These are phyloP conservation scores for Erebia ligea DNA, from an alignment of 2,888 invertebrate species.

Conservation along the genomic window DNA sequence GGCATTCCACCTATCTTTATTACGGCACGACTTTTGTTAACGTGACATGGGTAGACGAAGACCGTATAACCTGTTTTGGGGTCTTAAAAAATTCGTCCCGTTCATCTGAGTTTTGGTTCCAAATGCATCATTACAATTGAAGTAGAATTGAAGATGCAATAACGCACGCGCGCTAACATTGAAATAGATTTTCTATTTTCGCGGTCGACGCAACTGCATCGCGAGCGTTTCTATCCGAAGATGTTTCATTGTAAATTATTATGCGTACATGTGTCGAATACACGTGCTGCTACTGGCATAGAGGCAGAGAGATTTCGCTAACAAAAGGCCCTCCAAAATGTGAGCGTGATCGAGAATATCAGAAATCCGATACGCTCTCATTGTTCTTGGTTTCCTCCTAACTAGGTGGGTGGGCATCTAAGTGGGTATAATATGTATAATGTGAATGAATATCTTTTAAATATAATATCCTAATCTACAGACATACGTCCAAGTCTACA, in stretches of 20 bases:
- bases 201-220: slow-evolving; percentile 29
- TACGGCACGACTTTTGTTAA: slow-evolving; percentile 11
- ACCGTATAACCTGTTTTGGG: slow-evolving; percentile 23
- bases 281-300: slow-evolving; percentile 33
- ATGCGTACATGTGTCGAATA: slow-evolving; percentile 22
- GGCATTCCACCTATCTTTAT: slow-evolving; percentile 40
- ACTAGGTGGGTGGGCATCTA: slow-evolving; percentile 46
- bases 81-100: slow-evolving; percentile 1
- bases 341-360: slow-evolving; percentile 54
- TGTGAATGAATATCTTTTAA: not conserved
- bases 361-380: slow-evolving; percentile 52
- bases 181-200: slow-evolving; percentile 40
- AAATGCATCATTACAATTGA: slow-evolving; percentile 6
- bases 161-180: slow-evolving; percentile 26
- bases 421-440: not conserved
- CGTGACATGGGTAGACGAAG: slow-evolving; percentile 4
- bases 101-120: not conserved
- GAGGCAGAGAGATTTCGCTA: slow-evolving; percentile 16
- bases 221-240: slow-evolving; percentile 20
- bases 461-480: too few relatives aligned
- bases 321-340: slow-evolving; percentile 27
- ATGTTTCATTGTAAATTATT: slow-evolving; percentile 23
- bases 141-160: slow-evolving; percentile 23
- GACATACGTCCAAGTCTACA: too few relatives aligned
- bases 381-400: slow-evolving; percentile 55